Percentiles rank a stretch among this genome's conserved stretches.
These are phyloP conservation scores for Musca domestica DNA, from an alignment of 1,140 invertebrate species.

Conservation along the genomic window DNA sequence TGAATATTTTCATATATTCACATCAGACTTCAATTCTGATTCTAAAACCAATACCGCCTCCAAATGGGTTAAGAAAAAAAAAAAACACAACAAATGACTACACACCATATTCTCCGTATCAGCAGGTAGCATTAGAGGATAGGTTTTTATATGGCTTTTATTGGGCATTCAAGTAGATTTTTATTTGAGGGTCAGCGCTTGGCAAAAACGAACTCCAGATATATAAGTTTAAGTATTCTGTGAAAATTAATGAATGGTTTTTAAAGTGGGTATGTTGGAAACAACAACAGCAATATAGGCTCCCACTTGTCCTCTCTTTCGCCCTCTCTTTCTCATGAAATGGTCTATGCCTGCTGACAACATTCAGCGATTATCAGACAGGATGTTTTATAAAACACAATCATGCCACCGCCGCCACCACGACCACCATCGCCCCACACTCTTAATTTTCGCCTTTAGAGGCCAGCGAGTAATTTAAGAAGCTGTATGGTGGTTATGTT, in stretches of 20 bases:
- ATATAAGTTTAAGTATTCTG: constrained; percentile 1
- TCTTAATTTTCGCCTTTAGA: no score
- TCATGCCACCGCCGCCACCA: no score
- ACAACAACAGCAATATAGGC: no score
- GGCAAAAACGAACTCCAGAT: neutral
- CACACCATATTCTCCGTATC: neutral
- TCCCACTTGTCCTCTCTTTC: no score
- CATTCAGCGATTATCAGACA: constrained; percentile 5
- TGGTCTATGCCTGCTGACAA: no score
- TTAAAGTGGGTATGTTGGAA: neutral
- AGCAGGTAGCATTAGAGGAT: constrained; percentile 19
- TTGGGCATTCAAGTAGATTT: neutral
- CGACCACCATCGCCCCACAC: no score
- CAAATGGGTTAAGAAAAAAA: neutral
- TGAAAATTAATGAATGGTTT: constrained; percentile 19
- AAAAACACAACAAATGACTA: neutral
- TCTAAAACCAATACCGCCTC: no score
- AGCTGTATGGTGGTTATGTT: constrained; percentile 18
- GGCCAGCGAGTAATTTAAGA: constrained; percentile 7
- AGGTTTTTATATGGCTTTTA: neutral
- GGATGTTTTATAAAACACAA: constrained; percentile 6
- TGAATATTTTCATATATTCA: no score
- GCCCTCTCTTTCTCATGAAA: no score
- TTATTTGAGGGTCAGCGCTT: neutral
- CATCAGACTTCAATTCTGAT: no score